Base-by-base conservation (phyloP, 2,888 invertebrate species). In the Patella depressa region DNA sequence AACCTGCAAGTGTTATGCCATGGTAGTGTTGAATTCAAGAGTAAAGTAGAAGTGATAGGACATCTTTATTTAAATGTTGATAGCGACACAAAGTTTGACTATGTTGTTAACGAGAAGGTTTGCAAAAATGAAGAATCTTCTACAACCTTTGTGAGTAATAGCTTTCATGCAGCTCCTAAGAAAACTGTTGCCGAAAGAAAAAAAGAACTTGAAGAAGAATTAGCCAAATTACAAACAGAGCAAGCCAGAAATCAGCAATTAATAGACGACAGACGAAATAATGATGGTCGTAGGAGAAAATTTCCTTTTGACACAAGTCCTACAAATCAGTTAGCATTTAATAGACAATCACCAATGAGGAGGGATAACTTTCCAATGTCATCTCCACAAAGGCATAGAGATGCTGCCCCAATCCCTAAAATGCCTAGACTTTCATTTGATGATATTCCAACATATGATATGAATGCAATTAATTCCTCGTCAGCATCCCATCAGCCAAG, bases 61-160 rank as follows among this genome's bases (percentile, higher is more conserved):
- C 82, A 82, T 55, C 75, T 82, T n/a, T 82, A 82, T 75, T 74
- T 82, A n/a, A 82, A 78, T 75, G 80, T 82, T 29, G 82, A 82
- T 53, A 82, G 80, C 34, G 82, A 80, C 14, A 78, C 78, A 24
- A 82, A 79, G 65, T 78, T 82, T 57, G 82, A 82, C 73, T 82
- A 82, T 59, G 75, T 82, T 59, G 70, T 82, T 24, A 80, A 82
- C 78, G 82, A 82, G 75, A 82, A 82, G 70, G 82, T 82, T 4
- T 79, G 78, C 73, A 80, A 80, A 57, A 82, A 80, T 59, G 82
- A 82, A 78, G 80, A 82, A 73, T 79, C 80, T 24, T 80, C 80
- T 69, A 80, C 80, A 11, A 82, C 80, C 45, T 82, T 82, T 73
- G 79, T 82, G 17, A 82, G 82, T 65, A 82, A 82, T 69, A 82